Percentiles rank a stretch among this genome's conserved stretches.
Conservation (phyloP, 2,888 invertebrate species). For the Perdita meconis region DNA sequence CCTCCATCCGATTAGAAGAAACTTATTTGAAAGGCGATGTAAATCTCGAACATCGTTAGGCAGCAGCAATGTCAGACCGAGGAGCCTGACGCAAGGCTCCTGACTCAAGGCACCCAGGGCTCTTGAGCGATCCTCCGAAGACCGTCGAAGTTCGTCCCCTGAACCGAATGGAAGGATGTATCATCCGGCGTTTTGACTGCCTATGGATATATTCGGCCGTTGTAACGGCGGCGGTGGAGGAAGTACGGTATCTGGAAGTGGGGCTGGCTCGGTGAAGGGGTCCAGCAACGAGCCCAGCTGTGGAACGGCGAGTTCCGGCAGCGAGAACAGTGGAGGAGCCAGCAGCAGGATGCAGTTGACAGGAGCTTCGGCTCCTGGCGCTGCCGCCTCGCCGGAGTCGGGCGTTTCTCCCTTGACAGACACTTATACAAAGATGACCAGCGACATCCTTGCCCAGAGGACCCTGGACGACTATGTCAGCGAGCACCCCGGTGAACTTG, state of each 20-base stretch:
- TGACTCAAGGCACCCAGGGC: neutral
- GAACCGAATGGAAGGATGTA: constrained; percentile 78
- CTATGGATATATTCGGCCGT: constrained; percentile 84
- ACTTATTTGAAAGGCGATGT: no score
- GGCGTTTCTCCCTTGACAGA: constrained; percentile 83
- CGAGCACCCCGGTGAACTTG: constrained; percentile 96
- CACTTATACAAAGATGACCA: constrained; percentile 90
- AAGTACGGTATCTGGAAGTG: constrained; percentile 77
- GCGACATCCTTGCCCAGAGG: constrained; percentile 94
- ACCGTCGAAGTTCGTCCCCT: constrained; percentile 33
- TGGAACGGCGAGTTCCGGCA: constrained; percentile 64
- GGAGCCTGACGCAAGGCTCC: constrained; percentile 27
- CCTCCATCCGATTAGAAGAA: no score
- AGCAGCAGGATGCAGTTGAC: constrained; percentile 82
- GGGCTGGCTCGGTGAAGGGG: constrained; percentile 70
- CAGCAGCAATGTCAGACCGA: constrained; percentile 23
- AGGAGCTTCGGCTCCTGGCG: constrained; percentile 82
- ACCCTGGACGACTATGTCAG: constrained; percentile 94
- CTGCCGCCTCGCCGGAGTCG: constrained; percentile 83
- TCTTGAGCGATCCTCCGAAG: constrained; percentile 15
- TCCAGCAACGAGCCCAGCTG: constrained; percentile 71
- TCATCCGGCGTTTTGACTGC: constrained; percentile 81
- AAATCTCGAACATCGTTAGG: constrained; percentile 25
- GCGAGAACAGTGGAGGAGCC: constrained; percentile 65
- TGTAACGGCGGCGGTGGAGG: constrained; percentile 81